Base-by-base conservation (phyloP, 2,797 vertebrate species). In the Diplodus sargus region DNA sequence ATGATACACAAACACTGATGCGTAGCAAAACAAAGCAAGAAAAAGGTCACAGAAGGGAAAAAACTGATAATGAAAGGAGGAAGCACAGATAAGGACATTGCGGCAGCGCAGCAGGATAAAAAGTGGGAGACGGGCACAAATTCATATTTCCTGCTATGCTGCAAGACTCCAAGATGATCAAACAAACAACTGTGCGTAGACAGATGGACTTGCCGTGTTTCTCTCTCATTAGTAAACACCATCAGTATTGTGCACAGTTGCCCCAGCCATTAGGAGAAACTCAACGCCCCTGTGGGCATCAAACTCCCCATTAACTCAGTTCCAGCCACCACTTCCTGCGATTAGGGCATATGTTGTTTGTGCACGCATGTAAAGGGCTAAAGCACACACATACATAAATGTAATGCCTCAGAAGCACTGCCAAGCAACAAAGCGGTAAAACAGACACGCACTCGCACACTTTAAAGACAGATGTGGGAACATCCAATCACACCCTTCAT, bases 401-500 rank as follows among this genome's bases (percentile, higher is more conserved):
- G 45, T 11, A 23, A 53, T 2, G 22, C 51, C 13, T 4, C 28
- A 25, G 2, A 14, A 51, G 28, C 15, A 18, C 23, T 9, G 48
- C 54, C 20, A 9, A 25, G 47, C 49, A 70, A 59, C 30, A 16
- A 34, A 53, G 63, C 16, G 0, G 39, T 43, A 13, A 66, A 60
- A 79, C n/a, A 59, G 65, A 72, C 28, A 67, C 20, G 47, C 54
- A 22, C 22, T 25, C 1, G 10, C 78, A 49, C 30, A 2, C 56
- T 75, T 85, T 69, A 85, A 81, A 83, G 66, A 80, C 78, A 79
- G 76, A 83, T 30, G 74, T 67, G 64, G 62, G 76, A 70, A 84
- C 73, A 78, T 78, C 76, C 79, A 90, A 89, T 89, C 71, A 88
- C 85, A 91, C 83, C 74, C 78, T 20, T 74, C 84, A 84, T 91